Percentiles rank a stretch among this genome's conserved stretches.
These are phyloP conservation scores for Meteorus colon DNA, from an alignment of 2,888 invertebrate genomes.

Conservation along the genomic window DNA sequence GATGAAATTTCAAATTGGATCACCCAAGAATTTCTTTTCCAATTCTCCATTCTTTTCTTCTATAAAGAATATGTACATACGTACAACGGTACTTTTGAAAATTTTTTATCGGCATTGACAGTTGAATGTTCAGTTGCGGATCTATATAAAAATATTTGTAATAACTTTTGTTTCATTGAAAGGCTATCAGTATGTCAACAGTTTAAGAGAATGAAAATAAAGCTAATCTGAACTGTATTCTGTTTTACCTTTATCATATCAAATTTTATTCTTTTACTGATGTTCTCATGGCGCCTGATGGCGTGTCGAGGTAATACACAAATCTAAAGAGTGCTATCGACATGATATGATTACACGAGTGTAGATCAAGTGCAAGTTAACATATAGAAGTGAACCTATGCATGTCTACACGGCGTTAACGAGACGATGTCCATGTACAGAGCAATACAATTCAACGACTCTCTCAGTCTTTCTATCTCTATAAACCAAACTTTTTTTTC, in stretches of 20 bases:
- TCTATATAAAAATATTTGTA: too few relatives aligned
- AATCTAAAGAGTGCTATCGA: background rate
- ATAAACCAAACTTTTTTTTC: background rate
- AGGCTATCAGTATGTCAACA: too few relatives aligned
- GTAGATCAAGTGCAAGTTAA: background rate
- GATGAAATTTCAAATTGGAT: conserved; percentile 28
- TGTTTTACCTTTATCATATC: too few relatives aligned
- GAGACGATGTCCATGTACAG: conserved; percentile 16
- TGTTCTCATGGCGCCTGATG: background rate
- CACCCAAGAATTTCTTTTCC: conserved; percentile 19
- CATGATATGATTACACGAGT: background rate
- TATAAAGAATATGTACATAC: background rate
- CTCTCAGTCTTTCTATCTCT: background rate
- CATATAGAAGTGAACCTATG: background rate
- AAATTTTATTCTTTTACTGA: background rate
- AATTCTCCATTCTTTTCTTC: background rate
- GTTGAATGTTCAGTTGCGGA: too few relatives aligned
- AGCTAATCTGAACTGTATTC: too few relatives aligned
- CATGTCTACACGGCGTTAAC: conserved; percentile 14
- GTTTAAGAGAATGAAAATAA: too few relatives aligned
- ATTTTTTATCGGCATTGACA: too few relatives aligned
- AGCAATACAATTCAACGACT: background rate
- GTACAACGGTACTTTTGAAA: background rate
- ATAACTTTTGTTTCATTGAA: too few relatives aligned
- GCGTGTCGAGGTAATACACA: background rate